Evolutionary conservation across 2,888 invertebrate species (phyloP).

Genomic region (Apodemia duryi): DNA sequence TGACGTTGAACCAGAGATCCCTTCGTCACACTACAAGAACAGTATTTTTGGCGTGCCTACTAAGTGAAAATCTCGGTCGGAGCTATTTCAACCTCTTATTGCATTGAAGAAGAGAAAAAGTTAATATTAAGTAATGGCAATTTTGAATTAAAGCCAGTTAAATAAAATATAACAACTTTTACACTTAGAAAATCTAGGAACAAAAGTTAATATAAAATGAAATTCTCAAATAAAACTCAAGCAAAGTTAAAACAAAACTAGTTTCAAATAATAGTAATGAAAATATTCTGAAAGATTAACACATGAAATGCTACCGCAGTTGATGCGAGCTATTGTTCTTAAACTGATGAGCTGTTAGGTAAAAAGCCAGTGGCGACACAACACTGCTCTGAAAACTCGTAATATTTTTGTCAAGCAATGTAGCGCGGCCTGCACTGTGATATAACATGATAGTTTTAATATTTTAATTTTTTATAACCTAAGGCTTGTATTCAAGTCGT

Average conservation of each 20-base stretch:
- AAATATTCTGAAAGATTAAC: slow-evolving; percentile 14
- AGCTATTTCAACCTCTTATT: too few species aligned
- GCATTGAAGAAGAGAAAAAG: too few species aligned
- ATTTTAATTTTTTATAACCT: not conserved
- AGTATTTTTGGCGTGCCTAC: too few species aligned
- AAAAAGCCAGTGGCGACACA: slow-evolving; percentile 16
- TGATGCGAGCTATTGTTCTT: slow-evolving; percentile 18
- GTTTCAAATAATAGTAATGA: slow-evolving; percentile 13
- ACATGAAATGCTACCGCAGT: slow-evolving; percentile 11
- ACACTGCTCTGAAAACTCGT: slow-evolving; percentile 19
- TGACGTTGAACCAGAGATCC: too few species aligned
- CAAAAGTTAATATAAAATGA: not conserved
- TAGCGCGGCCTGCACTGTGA: slow-evolving; percentile 5
- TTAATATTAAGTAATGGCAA: too few species aligned
- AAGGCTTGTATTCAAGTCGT: too few species aligned
- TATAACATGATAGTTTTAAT: not conserved
- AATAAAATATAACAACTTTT: too few species aligned
- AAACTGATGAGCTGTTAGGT: slow-evolving; percentile 18
- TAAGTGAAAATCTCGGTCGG: too few species aligned
- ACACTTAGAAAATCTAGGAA: too few species aligned
- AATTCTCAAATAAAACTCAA: not conserved
- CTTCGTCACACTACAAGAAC: too few species aligned
- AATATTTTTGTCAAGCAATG: slow-evolving; percentile 21
- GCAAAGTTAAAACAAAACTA: slow-evolving; percentile 5
- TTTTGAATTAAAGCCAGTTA: too few species aligned